Conservation (phyloP, 2,888 invertebrate species). For the Ashinkailepas kermadecensis region DNA sequence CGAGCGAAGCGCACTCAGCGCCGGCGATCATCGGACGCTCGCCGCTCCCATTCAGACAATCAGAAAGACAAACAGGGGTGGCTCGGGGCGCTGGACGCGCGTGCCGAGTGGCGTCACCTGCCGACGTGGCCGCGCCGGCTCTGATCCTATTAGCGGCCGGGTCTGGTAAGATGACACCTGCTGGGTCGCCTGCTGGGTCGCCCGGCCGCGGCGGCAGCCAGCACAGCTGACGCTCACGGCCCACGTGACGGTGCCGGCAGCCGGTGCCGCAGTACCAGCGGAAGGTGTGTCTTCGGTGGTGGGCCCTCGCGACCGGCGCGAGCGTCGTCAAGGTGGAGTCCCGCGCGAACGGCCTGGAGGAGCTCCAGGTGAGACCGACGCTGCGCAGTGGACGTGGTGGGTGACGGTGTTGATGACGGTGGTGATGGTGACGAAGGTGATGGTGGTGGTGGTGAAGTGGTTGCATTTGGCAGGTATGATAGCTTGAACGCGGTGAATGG, state of each 20-base stretch:
- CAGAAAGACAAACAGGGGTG: conserved; percentile 12
- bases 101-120: not conserved
- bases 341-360: not conserved
- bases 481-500: no score
- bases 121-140: not conserved
- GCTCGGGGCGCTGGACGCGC: not conserved
- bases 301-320: not conserved
- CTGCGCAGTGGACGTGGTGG: no score
- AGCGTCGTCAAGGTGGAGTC: not conserved
- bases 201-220: not conserved
- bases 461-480: no score
- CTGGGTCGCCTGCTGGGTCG: not conserved
- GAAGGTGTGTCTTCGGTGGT: not conserved
- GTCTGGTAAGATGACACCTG: conserved; percentile 5
- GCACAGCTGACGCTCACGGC: not conserved
- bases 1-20: not conserved
- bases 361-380: not conserved
- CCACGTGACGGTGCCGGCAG: not conserved
- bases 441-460: no score
- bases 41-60: conserved; percentile 11
- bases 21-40: not conserved
- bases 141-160: not conserved
- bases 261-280: not conserved
- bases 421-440: no score
- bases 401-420: no score